These are phyloP conservation scores for Calycopis cecrops DNA, from an alignment of 1,140 invertebrate genomes.

Conservation along the genomic window DNA sequence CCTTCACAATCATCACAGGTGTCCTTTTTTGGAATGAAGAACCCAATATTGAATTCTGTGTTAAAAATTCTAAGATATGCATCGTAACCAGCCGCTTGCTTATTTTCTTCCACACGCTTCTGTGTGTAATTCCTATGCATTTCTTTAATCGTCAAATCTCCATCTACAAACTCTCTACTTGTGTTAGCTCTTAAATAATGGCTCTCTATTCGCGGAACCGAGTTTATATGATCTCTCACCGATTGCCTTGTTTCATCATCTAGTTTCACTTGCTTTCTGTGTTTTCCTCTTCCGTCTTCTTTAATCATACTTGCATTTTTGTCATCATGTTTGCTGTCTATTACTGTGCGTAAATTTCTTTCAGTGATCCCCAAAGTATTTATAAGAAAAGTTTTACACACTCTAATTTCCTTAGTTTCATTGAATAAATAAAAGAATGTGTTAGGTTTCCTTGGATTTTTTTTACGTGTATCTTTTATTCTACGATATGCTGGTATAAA, in stretches of 20 bases:
- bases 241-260: constrained; percentile 31
- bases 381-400: constrained; percentile 22
- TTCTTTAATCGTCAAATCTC: constrained; percentile 41
- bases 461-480: constrained; percentile 13
- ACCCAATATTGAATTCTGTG: constrained; percentile 41
- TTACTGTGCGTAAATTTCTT: constrained; percentile 26
- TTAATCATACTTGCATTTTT: constrained; percentile 15
- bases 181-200: constrained; percentile 43
- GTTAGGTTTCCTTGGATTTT: constrained; percentile 17
- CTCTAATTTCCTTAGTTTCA: constrained; percentile 14
- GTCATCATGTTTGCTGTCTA: constrained; percentile 24
- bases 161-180: constrained; percentile 41
- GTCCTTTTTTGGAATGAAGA: constrained; percentile 37
- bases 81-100: constrained; percentile 29
- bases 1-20: constrained; percentile 29
- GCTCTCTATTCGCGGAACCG: constrained; percentile 41
- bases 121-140: constrained; percentile 40
- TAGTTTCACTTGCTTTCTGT: constrained; percentile 40
- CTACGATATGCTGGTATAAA: constrained; percentile 14
- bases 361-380: constrained; percentile 26
- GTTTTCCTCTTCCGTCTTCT: constrained; percentile 32
- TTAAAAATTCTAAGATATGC: constrained; percentile 44
- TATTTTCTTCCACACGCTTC: constrained; percentile 25
- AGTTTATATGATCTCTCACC: constrained; percentile 42
- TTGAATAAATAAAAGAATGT: constrained; percentile 20